Evolutionary conservation across 2,888 invertebrate genomes (phyloP).

Genomic region (Automeris io): DNA sequence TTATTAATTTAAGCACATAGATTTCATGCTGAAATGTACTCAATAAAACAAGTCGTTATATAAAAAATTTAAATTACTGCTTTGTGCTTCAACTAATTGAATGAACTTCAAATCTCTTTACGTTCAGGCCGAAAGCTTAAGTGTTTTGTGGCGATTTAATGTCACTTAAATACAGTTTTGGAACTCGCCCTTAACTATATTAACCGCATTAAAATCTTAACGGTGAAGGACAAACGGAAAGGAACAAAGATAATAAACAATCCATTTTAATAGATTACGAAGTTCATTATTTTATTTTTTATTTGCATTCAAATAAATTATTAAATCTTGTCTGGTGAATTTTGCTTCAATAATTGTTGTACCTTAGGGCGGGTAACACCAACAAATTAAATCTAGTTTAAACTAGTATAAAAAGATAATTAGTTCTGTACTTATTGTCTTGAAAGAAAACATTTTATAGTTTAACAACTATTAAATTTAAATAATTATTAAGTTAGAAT

Average conservation of each 20-base stretch:
- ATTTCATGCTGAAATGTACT: no score
- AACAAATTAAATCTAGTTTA: no score
- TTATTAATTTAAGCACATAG: no score
- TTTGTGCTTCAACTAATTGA: background rate
- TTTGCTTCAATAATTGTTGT: no score
- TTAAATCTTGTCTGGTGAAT: background rate
- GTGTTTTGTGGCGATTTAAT: conserved; percentile 34
- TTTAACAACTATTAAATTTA: no score
- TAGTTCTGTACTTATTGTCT: no score
- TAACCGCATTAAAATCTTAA: conserved; percentile 17
- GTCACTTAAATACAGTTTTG: conserved; percentile 22
- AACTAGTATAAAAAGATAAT: no score
- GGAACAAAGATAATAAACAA: conserved; percentile 10
- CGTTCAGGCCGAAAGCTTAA: conserved; percentile 33
- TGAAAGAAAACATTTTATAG: no score
- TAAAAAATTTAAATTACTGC: background rate
- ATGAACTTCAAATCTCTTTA: conserved; percentile 20
- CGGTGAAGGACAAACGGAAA: conserved; percentile 10
- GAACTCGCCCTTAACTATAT: conserved; percentile 14
- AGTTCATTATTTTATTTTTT: background rate
- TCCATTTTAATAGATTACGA: conserved; percentile 4
- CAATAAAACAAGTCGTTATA: no score
- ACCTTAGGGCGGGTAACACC: no score
- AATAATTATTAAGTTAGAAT: no score
- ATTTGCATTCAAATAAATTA: background rate